A percentile compares a stretch with the other conserved stretches of the same genome.
phyloP scores from a whole-genome alignment of 1,140 invertebrate genomes.

The Eulimnadia texana region DNA sequence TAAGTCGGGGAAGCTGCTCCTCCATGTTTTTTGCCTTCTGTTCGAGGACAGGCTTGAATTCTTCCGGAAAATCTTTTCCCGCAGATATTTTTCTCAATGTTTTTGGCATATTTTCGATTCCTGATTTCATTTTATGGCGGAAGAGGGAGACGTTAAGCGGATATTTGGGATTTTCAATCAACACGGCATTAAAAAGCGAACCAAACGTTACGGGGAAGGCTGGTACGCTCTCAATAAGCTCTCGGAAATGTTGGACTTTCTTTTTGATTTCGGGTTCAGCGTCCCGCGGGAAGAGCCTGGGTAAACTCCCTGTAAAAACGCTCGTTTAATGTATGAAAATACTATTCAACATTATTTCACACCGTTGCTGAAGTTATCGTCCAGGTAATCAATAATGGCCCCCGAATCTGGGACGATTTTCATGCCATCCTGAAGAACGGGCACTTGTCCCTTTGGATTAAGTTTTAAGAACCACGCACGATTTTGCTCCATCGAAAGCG shows the following conservation, averaged over 20 bases:
- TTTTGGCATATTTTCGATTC: background rate
- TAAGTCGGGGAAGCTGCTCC: background rate
- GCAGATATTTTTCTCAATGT: background rate
- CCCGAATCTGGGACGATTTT: background rate
- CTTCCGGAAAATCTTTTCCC: background rate
- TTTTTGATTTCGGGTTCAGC: background rate
- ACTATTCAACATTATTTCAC: background rate
- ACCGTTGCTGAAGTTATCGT: background rate
- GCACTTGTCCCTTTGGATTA: background rate
- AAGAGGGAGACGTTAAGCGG: background rate
- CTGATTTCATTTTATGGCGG: background rate
- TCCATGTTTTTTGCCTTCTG: background rate
- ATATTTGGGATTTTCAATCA: background rate
- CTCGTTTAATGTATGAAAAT: background rate
- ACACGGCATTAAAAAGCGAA: background rate
- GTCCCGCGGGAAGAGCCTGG: background rate
- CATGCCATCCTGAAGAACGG: background rate
- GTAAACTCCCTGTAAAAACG: background rate
- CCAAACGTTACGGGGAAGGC: background rate
- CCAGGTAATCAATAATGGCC: background rate
- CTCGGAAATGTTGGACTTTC: background rate
- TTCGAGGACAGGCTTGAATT: background rate
- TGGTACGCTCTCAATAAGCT: background rate
- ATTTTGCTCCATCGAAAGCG: background rate
- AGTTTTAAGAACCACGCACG: background rate